Conservation (phyloP, 2,113 vertebrate genomes). For the Eptesicus fuscus region DNA sequence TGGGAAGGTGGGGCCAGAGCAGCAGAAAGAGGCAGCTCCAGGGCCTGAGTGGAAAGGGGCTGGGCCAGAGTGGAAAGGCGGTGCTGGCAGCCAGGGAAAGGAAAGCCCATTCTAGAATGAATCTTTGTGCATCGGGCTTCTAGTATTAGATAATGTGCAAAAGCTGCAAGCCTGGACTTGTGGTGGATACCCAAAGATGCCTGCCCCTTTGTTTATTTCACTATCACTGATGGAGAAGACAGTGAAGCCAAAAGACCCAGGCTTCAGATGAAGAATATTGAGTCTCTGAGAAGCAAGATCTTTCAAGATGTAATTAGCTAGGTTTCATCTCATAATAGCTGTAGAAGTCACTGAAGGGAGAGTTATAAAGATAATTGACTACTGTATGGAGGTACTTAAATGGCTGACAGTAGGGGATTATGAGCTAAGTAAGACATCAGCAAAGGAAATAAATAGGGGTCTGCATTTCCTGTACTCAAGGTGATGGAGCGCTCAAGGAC, state of each 20-base stretch:
- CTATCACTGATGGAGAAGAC: not conserved
- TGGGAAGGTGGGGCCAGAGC: no score
- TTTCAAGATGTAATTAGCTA: constrained; percentile 45
- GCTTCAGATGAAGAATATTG: constrained; percentile 12
- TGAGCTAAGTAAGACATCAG: not conserved
- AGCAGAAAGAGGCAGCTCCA: no score
- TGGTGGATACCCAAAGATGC: not conserved
- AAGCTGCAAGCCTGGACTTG: not conserved
- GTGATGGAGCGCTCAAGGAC: not conserved
- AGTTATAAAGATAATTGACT: constrained; percentile 37
- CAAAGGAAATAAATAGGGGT: not conserved
- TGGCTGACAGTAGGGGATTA: not conserved
- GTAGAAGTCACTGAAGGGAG: constrained; percentile 35
- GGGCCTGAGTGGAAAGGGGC: no score
- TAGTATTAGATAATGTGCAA: not conserved
- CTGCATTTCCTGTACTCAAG: not conserved
- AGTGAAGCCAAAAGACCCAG: not conserved
- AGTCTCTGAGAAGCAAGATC: constrained; percentile 37
- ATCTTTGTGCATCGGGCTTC: no score
- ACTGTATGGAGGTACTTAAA: not conserved
- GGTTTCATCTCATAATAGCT: constrained; percentile 11
- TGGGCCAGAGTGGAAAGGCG: no score
- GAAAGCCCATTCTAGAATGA: no score
- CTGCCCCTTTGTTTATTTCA: not conserved
- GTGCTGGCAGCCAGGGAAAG: no score